Conservation (phyloP, 2,113 vertebrate genomes). For the Hipposideros armiger region DNA sequence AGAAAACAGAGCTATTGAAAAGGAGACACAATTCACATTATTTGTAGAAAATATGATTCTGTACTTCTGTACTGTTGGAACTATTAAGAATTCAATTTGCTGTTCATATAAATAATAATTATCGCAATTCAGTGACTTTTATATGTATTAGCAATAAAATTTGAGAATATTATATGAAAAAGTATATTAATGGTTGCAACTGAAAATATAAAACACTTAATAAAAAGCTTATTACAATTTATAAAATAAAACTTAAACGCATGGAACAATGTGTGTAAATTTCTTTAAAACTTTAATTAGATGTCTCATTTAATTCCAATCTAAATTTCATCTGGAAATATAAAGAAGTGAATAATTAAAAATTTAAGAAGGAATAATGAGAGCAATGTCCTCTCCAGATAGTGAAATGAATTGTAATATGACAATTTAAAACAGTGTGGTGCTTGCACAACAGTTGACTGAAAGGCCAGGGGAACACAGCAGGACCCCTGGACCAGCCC, state of each 20-base stretch:
- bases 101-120: conserved; percentile 60
- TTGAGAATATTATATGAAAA: conserved; percentile 30
- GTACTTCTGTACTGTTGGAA: conserved; percentile 7
- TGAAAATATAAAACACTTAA: conserved; percentile 52
- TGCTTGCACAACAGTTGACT: not conserved
- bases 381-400: not conserved
- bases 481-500: not conserved
- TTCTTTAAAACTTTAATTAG: conserved; percentile 63
- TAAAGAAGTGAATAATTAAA: conserved; percentile 45
- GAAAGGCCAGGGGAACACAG: not conserved
- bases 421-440: not conserved
- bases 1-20: conserved; percentile 13
- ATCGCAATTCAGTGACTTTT: conserved; percentile 38
- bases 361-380: not conserved
- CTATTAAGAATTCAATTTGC: conserved; percentile 55
- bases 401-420: not conserved
- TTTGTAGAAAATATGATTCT: conserved; percentile 45
- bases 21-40: conserved; percentile 49
- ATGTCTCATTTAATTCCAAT: conserved; percentile 60
- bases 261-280: conserved; percentile 60
- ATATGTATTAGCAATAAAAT: conserved; percentile 12
- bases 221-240: conserved; percentile 47
- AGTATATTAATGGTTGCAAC: conserved; percentile 19
- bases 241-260: conserved; percentile 57
- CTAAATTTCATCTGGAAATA: conserved; percentile 60